phyloP scores from a whole-genome alignment of 2,797 vertebrate genomes.

The Malurus leucopterus region DNA sequence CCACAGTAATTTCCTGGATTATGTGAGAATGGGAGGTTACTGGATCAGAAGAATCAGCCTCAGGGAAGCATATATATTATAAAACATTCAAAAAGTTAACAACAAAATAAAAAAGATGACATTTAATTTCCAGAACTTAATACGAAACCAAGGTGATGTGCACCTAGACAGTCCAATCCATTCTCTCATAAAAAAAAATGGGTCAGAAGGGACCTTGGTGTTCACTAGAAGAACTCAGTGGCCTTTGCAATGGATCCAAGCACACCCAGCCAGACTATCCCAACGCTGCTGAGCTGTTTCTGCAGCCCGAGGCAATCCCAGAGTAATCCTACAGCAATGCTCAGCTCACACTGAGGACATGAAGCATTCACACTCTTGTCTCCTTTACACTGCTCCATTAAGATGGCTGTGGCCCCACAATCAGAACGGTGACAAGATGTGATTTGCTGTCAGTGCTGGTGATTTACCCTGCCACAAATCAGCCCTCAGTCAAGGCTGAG shows the following conservation, averaged over 20 bases:
- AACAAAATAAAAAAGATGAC: background rate
- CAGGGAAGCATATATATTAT: slow-evolving; percentile 15
- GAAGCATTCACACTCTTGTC: background rate
- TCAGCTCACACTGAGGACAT: background rate
- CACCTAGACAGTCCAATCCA: background rate
- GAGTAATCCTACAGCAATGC: accelerated
- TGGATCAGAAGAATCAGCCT: slow-evolving; percentile 26
- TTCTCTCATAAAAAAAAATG: background rate
- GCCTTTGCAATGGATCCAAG: background rate
- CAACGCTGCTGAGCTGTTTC: background rate
- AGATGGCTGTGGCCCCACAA: background rate
- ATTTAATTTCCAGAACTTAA: background rate
- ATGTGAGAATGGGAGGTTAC: background rate
- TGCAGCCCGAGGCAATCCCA: background rate
- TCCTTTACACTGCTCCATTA: background rate
- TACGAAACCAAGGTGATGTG: background rate
- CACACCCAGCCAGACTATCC: background rate
- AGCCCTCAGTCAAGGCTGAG: background rate
- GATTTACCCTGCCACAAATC: background rate
- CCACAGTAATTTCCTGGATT: background rate
- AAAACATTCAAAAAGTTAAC: background rate
- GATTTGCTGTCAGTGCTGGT: background rate
- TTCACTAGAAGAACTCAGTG: background rate
- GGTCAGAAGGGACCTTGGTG: background rate
- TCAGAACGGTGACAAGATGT: background rate